A percentile compares a stretch with the other conserved stretches of the same genome.
Evolutionary conservation across 2,888 invertebrate genomes (phyloP).

Genomic region (Drosophila paramelanica): DNA sequence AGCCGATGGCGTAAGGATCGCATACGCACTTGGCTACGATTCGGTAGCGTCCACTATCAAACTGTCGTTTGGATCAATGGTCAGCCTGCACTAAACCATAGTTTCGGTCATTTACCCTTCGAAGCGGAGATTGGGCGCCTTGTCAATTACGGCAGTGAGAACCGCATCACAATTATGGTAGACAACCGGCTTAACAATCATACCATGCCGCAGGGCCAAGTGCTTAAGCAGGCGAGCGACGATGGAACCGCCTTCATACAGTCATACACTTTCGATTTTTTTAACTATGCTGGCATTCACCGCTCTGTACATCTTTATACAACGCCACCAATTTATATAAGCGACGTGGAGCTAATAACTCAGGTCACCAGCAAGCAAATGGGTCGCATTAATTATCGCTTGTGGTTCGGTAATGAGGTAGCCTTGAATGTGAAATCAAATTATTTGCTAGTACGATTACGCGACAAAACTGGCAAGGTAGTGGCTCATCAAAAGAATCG

Average conservation of each 20-base stretch:
- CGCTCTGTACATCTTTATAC: conserved; percentile 95
- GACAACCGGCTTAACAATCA: conserved; percentile 95
- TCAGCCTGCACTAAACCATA: conserved; percentile 90
- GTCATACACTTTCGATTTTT: conserved; percentile 96
- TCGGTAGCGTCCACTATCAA: conserved; percentile 96
- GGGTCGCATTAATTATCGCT: conserved; percentile 85
- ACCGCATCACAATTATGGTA: conserved; percentile 94
- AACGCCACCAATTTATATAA: conserved; percentile 92
- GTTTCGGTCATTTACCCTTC: conserved; percentile 98
- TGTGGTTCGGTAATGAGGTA: conserved; percentile 35
- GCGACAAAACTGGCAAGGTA: conserved; percentile 86
- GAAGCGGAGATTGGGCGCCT: conserved; percentile 91
- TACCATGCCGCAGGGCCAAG: conserved; percentile 95
- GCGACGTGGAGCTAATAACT: conserved; percentile 93
- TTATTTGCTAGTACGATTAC: conserved; percentile 84
- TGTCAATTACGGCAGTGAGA: conserved; percentile 89
- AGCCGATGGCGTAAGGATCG: conserved; percentile 88
- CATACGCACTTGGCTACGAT: conserved; percentile 91
- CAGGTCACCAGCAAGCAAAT: conserved; percentile 87
- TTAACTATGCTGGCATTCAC: conserved; percentile 99
- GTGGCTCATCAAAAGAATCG: conserved; percentile 86
- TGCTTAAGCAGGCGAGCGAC: conserved; percentile 87
- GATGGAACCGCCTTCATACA: conserved; percentile 88
- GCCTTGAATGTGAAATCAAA: conserved; percentile 13
- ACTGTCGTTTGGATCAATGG: conserved; percentile 97